A percentile compares a stretch with the other conserved stretches of the same genome.
phyloP scores from a whole-genome alignment of 2,888 invertebrate genomes.

The Microplitis manilae region DNA sequence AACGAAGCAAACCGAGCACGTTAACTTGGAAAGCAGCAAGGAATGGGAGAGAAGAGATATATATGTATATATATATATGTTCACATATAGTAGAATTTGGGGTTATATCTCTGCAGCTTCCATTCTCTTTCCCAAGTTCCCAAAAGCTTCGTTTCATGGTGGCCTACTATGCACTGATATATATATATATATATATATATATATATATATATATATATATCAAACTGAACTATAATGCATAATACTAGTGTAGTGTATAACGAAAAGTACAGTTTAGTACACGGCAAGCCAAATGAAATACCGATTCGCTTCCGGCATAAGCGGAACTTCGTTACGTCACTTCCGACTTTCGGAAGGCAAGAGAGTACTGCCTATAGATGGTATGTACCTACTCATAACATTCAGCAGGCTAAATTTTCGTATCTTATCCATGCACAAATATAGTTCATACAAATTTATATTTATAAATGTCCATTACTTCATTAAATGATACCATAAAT shows the following conservation, averaged over 20 bases:
- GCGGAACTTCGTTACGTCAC: constrained; percentile 46
- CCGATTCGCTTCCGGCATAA: constrained; percentile 44
- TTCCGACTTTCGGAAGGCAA: constrained; percentile 40
- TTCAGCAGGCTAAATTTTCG: background rate
- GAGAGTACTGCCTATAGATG: constrained; percentile 25
- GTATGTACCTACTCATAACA: constrained; percentile 7
- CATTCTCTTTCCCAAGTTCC: background rate
- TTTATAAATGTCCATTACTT: background rate
- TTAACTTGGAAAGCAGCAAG: constrained; percentile 14
- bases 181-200: background rate
- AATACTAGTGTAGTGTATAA: background rate
- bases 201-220: background rate
- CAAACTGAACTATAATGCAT: background rate
- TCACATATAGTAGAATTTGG: constrained; percentile 1
- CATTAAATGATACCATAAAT: background rate
- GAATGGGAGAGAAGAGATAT: no score
- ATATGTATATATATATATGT: constrained; percentile 5
- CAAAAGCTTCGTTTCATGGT: constrained; percentile 1
- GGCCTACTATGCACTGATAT: background rate
- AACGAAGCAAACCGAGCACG: constrained; percentile 22
- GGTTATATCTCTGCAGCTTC: constrained; percentile 1
- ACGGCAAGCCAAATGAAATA: constrained; percentile 42
- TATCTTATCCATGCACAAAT: background rate
- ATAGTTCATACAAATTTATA: background rate
- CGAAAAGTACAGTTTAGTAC: background rate